Evolutionary conservation across 2,888 invertebrate species (phyloP).

Genomic region (Hoplodrina ambigua): DNA sequence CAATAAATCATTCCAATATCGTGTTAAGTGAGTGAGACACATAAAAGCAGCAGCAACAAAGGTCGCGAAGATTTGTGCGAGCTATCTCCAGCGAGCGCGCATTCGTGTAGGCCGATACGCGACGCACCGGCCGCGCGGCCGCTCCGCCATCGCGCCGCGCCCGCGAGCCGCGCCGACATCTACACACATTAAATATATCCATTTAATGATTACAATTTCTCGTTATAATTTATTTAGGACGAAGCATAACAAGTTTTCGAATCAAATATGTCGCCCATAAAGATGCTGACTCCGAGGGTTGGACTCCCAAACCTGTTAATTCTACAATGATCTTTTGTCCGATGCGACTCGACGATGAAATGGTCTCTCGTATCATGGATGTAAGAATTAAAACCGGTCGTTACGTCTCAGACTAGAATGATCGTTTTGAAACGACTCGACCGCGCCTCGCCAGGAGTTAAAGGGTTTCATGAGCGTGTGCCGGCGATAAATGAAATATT

Average conservation of each 20-base stretch:
- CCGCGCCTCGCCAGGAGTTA: conserved; percentile 77
- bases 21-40: conserved; percentile 71
- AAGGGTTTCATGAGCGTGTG: conserved; percentile 87
- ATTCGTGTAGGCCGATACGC: conserved; percentile 87
- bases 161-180: conserved; percentile 73
- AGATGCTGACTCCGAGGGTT: conserved; percentile 88
- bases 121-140: conserved; percentile 64
- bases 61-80: conserved; percentile 82
- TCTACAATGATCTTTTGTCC: conserved; percentile 86
- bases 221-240: conserved; percentile 90
- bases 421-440: conserved; percentile 86
- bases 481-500: conserved; percentile 87
- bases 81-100: conserved; percentile 85
- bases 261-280: conserved; percentile 91
- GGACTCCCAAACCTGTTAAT: conserved; percentile 84
- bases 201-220: conserved; percentile 90
- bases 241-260: conserved; percentile 91
- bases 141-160: conserved; percentile 69
- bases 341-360: conserved; percentile 77
- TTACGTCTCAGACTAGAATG: conserved; percentile 80
- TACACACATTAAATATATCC: conserved; percentile 89
- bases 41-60: conserved; percentile 81
- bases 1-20: conserved; percentile 69
- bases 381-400: conserved; percentile 90
- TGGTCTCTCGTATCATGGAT: conserved; percentile 84